These are phyloP conservation scores for Uropetala carovei DNA, from an alignment of 2,888 invertebrate species.

Conservation along the genomic window DNA sequence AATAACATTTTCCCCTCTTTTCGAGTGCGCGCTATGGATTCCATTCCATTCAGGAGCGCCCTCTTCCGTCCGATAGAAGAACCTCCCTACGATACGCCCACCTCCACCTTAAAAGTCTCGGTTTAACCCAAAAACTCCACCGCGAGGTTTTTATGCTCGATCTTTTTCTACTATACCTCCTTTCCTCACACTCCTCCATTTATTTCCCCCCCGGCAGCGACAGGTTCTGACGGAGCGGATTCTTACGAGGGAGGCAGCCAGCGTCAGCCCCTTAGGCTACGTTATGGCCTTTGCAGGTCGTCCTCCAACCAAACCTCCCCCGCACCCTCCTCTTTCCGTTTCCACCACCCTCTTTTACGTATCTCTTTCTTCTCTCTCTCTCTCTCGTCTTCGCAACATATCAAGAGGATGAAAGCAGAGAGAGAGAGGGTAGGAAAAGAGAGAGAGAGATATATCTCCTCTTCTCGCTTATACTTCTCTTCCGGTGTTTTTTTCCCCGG, in stretches of 20 bases:
- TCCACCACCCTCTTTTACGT: background rate
- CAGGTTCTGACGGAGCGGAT: background rate
- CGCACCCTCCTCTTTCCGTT: background rate
- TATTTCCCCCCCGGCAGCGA: background rate
- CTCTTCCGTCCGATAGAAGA: background rate
- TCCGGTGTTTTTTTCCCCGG: constrained; percentile 1
- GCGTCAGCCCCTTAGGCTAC: background rate
- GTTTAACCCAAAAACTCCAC: background rate
- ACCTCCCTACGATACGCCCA: background rate
- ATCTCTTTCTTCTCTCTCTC: background rate
- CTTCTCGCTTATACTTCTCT: background rate
- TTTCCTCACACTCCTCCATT: background rate
- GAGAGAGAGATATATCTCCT: background rate
- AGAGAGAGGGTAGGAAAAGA: too few species aligned
- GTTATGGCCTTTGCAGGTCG: constrained; percentile 16
- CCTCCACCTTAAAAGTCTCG: background rate
- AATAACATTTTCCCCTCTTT: too few species aligned
- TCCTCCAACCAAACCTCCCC: background rate
- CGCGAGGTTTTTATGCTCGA: background rate
- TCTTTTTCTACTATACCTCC: background rate
- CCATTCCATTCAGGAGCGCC: too few species aligned
- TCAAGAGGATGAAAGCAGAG: background rate
- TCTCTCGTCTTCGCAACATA: background rate
- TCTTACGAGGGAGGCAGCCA: background rate
- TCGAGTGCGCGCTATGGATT: too few species aligned